These are phyloP conservation scores for Hipposideros armiger DNA, from an alignment of 2,113 vertebrate genomes.

Conservation along the genomic window DNA sequence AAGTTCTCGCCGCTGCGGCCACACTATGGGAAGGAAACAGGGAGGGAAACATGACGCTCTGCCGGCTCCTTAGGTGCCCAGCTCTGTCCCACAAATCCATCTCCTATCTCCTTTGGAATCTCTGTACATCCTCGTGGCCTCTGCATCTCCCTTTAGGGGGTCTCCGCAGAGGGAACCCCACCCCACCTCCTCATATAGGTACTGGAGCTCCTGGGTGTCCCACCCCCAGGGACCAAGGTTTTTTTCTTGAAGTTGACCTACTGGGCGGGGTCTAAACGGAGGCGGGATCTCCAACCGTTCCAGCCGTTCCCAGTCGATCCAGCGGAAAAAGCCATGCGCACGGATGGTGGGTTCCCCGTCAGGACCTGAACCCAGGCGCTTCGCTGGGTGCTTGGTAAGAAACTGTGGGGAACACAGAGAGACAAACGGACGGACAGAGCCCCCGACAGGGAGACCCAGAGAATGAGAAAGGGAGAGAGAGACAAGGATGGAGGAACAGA, in stretches of 20 bases:
- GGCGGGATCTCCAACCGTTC: slow-evolving; percentile 93
- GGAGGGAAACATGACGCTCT: neutral
- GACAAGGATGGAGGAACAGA: neutral
- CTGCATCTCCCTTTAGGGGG: neutral
- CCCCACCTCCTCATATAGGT: neutral
- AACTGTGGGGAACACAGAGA: slow-evolving; percentile 86
- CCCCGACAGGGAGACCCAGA: neutral
- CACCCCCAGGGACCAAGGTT: neutral
- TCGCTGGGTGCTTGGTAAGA: slow-evolving; percentile 93
- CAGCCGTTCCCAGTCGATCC: slow-evolving; percentile 96
- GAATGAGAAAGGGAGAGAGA: neutral
- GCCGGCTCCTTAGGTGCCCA: neutral
- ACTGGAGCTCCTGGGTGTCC: neutral
- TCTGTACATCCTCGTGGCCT: neutral
- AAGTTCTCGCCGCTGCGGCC: slow-evolving; percentile 95
- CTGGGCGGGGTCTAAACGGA: slow-evolving; percentile 93
- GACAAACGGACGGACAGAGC: neutral
- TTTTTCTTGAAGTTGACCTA: slow-evolving; percentile 84
- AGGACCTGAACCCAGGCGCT: slow-evolving; percentile 92
- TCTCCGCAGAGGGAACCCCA: neutral
- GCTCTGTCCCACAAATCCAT: neutral
- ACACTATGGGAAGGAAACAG: slow-evolving; percentile 84
- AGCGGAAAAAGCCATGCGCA: slow-evolving; percentile 94
- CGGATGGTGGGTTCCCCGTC: slow-evolving; percentile 92
- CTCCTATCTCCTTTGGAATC: no score